Conservation (phyloP, 2,797 vertebrate genomes). For the Tangara arthus region DNA sequence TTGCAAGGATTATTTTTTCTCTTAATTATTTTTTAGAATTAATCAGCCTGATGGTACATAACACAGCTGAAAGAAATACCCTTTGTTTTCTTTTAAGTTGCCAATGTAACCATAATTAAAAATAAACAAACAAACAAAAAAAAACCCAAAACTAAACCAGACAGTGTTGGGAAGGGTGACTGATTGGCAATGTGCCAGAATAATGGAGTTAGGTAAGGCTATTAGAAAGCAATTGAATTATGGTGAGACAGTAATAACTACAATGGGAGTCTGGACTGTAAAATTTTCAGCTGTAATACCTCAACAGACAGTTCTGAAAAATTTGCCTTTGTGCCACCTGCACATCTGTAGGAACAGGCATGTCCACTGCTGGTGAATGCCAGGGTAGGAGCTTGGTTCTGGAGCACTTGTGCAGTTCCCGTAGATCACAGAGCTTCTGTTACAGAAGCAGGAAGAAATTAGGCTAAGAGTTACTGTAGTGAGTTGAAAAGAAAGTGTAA, state of each 20-base stretch:
- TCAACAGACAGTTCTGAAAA: neutral
- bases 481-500: neutral
- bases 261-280: neutral
- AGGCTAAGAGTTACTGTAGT: neutral
- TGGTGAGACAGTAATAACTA: neutral
- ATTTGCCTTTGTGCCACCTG: neutral
- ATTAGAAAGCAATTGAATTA: neutral
- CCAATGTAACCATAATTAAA: neutral
- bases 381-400: neutral
- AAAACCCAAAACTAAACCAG: neutral
- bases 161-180: neutral
- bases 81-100: neutral
- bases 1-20: neutral
- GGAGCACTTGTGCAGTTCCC: neutral
- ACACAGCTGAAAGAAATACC: neutral
- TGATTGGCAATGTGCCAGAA: neutral
- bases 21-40: neutral
- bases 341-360: neutral
- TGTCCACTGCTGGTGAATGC: neutral
- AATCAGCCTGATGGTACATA: neutral
- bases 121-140: neutral
- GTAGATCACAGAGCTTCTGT: neutral
- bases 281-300: neutral
- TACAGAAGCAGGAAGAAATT: neutral
- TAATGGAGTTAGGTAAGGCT: neutral